Base-by-base conservation (phyloP, 2,113 vertebrate genomes). In the Helogale parvula region DNA sequence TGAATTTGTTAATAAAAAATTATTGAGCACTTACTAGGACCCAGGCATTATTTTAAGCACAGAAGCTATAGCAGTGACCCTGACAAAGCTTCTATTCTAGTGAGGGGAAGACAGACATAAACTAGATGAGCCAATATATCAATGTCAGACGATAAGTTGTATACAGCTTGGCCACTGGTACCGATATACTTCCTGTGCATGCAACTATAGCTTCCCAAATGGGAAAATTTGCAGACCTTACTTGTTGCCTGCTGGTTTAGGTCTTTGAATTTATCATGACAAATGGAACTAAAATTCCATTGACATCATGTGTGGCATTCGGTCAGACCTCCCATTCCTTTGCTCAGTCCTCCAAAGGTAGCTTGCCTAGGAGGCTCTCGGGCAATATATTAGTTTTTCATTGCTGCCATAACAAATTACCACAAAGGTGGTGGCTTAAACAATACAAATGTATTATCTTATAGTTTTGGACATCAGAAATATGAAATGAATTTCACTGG, bases 241-340 rank as follows among this genome's bases (percentile, higher is more conserved):
- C 35, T 84, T 57, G 15, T 88, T 52, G 45, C 57, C 50, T 84
- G 66, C 54, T 68, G 23, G 38, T 35, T 84, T 92, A 57, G 11
- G 38, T 71, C 82, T 88, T 91, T 79, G 81, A 90, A 66, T 13
- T 57, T 83, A 76, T 31, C 47, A 35, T 72, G n/a, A 74, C 83
- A 88, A 83, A 80, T 68, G 45, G 54, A 93, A 76, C 52, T 47
- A 93, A 96, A 90, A 57, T 84, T 93, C 82, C 63, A 57, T 38
- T 33, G 45, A 74, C 33, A 88, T 41, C 69, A 57, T 21, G 15
- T 17, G 10, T 66, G 35, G 7, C 35, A 60, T 3, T 45, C 71
- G 33, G 54, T 92, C 84, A 89, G 23, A 60, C 12, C 72, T 86
- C 71, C 45, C 65, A n/a, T 72, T 84, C 52, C 50, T 88, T 54